A percentile compares a stretch with the other conserved stretches of the same genome.
Conservation (phyloP, 2,113 vertebrate genomes). For the Strigops habroptila region DNA sequence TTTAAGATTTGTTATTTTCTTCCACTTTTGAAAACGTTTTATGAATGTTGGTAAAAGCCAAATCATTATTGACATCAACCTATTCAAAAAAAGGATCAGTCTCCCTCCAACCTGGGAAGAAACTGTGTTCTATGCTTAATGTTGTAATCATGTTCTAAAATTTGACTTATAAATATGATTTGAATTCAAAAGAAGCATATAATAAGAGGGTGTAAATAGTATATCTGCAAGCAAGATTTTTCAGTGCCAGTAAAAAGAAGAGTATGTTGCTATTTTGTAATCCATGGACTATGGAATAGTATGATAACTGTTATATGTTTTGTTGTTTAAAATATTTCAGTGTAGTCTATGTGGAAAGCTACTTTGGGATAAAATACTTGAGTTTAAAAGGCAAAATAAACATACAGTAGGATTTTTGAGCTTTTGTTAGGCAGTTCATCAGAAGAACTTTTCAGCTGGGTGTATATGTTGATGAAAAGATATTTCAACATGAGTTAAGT, state of each 20-base stretch:
- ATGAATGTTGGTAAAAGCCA: neutral
- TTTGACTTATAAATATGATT: neutral
- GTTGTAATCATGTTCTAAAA: neutral
- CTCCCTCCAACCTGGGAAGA: neutral
- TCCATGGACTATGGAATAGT: neutral
- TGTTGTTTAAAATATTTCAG: neutral
- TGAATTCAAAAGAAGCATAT: neutral
- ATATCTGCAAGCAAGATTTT: neutral
- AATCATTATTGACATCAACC: neutral
- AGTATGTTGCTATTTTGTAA: neutral
- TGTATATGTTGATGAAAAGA: neutral
- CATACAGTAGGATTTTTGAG: neutral
- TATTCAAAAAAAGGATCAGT: neutral
- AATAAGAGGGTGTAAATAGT: neutral
- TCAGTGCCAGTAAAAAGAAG: neutral
- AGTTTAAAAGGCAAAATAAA: neutral
- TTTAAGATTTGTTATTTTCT: neutral
- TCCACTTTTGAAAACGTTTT: neutral
- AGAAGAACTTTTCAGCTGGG: neutral
- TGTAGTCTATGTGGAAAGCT: neutral
- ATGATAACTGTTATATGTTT: neutral
- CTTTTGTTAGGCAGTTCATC: neutral
- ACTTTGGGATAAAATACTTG: neutral
- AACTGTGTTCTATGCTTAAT: neutral
- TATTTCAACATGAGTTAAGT: neutral